These are phyloP conservation scores for Hydrochoerus hydrochaeris DNA, from an alignment of 2,113 vertebrate species.

Conservation along the genomic window DNA sequence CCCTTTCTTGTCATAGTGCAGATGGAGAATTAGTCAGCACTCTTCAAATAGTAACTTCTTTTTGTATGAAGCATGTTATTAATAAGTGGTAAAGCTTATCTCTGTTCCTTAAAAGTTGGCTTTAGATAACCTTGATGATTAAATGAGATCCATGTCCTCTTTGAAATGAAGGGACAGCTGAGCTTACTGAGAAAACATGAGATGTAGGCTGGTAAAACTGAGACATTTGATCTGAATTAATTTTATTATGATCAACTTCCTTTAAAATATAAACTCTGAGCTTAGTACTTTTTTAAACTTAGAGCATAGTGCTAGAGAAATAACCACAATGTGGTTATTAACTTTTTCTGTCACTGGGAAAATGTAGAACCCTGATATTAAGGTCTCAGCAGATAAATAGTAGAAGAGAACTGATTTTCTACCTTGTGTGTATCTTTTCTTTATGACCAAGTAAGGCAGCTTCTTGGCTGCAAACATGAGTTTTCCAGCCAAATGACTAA, in stretches of 20 bases:
- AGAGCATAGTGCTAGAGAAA: not conserved
- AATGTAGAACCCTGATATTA: not conserved
- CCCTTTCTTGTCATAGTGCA: constrained; percentile 64
- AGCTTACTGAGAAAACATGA: constrained; percentile 22
- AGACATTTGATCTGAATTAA: constrained; percentile 22
- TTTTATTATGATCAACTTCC: constrained; percentile 10
- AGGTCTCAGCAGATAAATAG: not conserved
- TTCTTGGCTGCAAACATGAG: constrained; percentile 50
- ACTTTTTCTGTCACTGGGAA: constrained; percentile 18
- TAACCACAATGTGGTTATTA: not conserved
- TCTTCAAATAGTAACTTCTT: constrained; percentile 68
- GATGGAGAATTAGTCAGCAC: constrained; percentile 73
- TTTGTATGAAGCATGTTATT: constrained; percentile 58
- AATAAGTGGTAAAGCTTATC: constrained; percentile 52
- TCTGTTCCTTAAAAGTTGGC: constrained; percentile 16
- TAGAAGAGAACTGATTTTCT: constrained; percentile 20
- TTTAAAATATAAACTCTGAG: not conserved
- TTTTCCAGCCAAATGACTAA: constrained; percentile 74
- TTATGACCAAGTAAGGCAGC: constrained; percentile 57
- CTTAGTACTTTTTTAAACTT: not conserved
- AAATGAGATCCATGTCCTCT: not conserved
- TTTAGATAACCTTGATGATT: constrained; percentile 68
- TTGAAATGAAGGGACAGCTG: constrained; percentile 59
- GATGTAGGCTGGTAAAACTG: not conserved
- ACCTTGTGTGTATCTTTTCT: constrained; percentile 34